phyloP scores from a whole-genome alignment of 92 coral and sea anemone genomes.

The Porites divaricata region DNA sequence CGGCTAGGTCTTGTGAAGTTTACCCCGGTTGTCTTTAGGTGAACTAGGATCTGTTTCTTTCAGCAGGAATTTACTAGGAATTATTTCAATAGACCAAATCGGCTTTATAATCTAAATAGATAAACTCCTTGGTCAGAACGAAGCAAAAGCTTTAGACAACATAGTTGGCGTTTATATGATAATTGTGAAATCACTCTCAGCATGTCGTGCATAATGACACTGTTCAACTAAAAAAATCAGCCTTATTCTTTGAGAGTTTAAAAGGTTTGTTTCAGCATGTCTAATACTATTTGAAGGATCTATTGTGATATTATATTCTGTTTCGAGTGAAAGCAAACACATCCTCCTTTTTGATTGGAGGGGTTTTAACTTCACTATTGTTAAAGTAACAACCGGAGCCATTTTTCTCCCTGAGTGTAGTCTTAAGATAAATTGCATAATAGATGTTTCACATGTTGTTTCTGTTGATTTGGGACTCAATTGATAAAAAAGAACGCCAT shows the following conservation, averaged over 20 bases:
- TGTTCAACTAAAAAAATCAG: neutral
- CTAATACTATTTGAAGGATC: neutral
- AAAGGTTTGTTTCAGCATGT: neutral
- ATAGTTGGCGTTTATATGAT: neutral
- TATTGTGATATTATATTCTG: neutral
- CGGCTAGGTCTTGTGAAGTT: too few relatives aligned
- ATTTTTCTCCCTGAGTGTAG: constrained; percentile 2
- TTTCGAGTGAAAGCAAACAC: constrained; percentile 22
- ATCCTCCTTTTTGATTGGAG: neutral
- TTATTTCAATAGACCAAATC: neutral
- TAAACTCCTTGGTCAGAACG: neutral
- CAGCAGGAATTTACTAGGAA: too few relatives aligned
- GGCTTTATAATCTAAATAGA: neutral
- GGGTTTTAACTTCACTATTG: neutral
- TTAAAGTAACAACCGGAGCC: constrained; percentile 8
- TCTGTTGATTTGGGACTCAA: neutral
- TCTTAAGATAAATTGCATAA: neutral
- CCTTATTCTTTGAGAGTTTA: neutral
- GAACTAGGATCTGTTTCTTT: too few relatives aligned
- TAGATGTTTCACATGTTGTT: neutral
- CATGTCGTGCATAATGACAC: constrained; percentile 1
- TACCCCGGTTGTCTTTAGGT: too few relatives aligned
- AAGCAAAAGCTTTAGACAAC: constrained; percentile 1
- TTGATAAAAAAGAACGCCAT: neutral
- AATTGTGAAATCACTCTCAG: neutral